phyloP scores from a whole-genome alignment of 2,797 vertebrate genomes.

The Uromys caudimaculatus region DNA sequence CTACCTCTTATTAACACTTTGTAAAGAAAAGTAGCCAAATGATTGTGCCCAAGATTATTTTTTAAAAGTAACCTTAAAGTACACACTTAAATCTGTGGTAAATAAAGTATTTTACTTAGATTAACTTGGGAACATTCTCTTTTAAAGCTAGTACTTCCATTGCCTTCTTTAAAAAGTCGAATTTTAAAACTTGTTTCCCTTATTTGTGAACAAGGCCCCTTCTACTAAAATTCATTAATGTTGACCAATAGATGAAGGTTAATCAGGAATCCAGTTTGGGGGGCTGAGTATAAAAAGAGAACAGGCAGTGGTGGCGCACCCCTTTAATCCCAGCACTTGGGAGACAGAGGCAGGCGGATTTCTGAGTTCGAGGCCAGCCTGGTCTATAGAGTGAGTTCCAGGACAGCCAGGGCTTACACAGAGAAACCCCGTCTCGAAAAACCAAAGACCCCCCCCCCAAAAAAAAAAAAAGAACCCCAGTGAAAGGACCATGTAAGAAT shows the following conservation, averaged over 20 bases:
- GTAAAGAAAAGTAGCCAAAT: not conserved
- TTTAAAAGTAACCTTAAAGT: not conserved
- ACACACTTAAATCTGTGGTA: not conserved
- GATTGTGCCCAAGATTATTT: not conserved
- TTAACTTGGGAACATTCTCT: not conserved
- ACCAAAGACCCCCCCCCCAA: no score
- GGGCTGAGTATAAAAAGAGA: not conserved
- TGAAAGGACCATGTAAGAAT: not conserved
- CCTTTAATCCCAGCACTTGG: no score
- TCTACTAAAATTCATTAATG: conserved; percentile 6
- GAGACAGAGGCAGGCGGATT: no score
- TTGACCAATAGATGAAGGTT: conserved; percentile 30
- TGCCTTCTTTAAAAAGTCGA: not conserved
- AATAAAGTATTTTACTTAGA: conserved; percentile 4
- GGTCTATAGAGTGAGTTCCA: no score
- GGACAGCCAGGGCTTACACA: no score
- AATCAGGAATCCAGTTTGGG: not conserved
- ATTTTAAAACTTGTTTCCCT: conserved; percentile 29
- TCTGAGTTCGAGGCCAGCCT: no score
- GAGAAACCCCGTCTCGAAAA: no score
- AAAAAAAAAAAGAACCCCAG: no score
- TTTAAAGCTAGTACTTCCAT: not conserved
- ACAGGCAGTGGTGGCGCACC: no score
- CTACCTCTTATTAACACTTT: not conserved
- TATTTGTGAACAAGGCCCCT: conserved; percentile 23